Base-by-base conservation (phyloP, 2,113 vertebrate genomes). In the Lepidothrix coronata region DNA sequence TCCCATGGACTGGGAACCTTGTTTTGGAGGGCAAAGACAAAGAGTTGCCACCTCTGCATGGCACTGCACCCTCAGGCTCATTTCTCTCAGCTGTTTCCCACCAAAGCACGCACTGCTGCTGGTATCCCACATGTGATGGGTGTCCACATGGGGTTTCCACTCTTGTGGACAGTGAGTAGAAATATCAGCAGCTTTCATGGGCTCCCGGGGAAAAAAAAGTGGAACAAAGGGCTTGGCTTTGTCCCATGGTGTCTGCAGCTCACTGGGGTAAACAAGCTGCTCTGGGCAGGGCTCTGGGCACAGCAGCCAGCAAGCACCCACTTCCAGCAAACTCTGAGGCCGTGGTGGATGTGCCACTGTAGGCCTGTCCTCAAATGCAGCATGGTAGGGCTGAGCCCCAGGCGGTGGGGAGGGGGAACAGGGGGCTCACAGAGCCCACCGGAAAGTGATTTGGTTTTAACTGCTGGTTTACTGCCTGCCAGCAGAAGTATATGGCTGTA, bases 371-470 rank as follows among this genome's bases (percentile, higher is more conserved):
- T 25, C 67, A 62, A 86, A 72, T 70, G 54, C 63, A 66, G 62
- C n/a, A 6, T 0, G 9, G 68, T 65, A 52, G 61, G 31, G 41
- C 71, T 71, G 52, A 90, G 74, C 59, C 28, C 49, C 13, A 3
- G 2, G 66, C 82, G 65, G 35, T 3, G 49, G 54, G 61, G 72
- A 76, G 62, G 37, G 44, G 35, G 25, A 12, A 54, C 15, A 27
- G 31, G 73, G 37, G 19, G 19, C n/a, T 84, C 65, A 7, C 0
- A 0, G n/a, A 4, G 0, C 55, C 12, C 0, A 0, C 63, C 2
- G 14, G 76, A 73, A 76, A 31, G 28, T 31, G 59, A 14, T 30
- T 85, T 58, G 67, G 23, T 17, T 86, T 89, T 96, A 87, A 75
- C 59, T 85, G 63, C 89, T 86, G 63, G 12, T 89, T 96, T 91